Percentiles rank a stretch among this genome's conserved stretches.
Conservation (phyloP, 2,888 invertebrate genomes). For the Lasius fuliginosus region DNA sequence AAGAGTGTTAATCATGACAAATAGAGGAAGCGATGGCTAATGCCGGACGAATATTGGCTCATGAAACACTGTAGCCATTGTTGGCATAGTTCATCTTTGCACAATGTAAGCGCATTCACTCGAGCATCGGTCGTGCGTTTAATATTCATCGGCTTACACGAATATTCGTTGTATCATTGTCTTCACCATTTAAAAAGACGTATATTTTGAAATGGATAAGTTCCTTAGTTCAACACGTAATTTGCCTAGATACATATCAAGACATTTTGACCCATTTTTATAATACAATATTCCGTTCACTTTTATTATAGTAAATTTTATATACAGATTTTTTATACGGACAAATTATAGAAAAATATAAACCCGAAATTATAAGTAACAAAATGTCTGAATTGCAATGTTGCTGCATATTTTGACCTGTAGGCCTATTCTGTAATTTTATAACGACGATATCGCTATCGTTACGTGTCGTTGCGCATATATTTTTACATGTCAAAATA, state of each 20-base stretch:
- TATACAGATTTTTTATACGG: no score
- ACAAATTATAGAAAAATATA: no score
- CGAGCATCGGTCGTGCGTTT: constrained; percentile 19
- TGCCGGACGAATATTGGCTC: constrained; percentile 14
- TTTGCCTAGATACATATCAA: constrained; percentile 14
- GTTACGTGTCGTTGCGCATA: no score
- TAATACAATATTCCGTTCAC: background rate
- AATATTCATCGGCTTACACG: constrained; percentile 32
- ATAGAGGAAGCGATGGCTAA: constrained; percentile 11
- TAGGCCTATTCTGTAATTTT: no score
- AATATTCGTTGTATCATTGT: constrained; percentile 10
- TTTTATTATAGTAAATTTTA: no score
- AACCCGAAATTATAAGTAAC: no score
- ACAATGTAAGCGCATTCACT: constrained; percentile 29
- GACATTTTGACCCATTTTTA: constrained; percentile 23
- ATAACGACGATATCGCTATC: no score
- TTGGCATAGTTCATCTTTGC: constrained; percentile 5
- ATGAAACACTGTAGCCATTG: constrained; percentile 32
- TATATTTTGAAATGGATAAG: background rate
- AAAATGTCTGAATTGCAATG: no score
- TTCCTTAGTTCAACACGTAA: constrained; percentile 30
- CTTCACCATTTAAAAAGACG: constrained; percentile 33
- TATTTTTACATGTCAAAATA: no score
- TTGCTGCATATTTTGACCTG: no score
- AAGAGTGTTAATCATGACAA: constrained; percentile 26